Percentiles rank a stretch among this genome's conserved stretches.
These are phyloP conservation scores for Trypoxylon attenuatum DNA, from an alignment of 2,888 invertebrate genomes.

Conservation along the genomic window DNA sequence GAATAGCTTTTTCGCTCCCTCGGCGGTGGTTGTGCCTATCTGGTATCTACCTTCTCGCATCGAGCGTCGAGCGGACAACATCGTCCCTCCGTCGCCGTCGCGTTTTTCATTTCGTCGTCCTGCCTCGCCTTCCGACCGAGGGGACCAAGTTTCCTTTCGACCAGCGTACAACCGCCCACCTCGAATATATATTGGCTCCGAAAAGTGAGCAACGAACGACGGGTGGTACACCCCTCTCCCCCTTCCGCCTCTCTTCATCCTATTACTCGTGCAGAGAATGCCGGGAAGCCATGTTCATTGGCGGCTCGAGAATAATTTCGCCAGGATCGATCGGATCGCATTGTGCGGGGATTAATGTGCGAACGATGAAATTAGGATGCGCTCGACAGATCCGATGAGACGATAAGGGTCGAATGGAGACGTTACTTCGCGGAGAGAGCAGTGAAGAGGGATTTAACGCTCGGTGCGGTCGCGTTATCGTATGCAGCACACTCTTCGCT, in stretches of 20 bases:
- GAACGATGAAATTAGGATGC: background rate
- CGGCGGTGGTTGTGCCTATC: conserved; percentile 10
- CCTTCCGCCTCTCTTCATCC: background rate
- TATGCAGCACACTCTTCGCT: conserved; percentile 28
- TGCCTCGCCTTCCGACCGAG: conserved; percentile 22
- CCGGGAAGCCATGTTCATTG: background rate
- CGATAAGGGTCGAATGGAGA: conserved; percentile 7
- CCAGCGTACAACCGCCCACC: conserved; percentile 1
- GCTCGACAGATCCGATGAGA: background rate
- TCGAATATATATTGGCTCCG: conserved; percentile 22
- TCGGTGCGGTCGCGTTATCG: conserved; percentile 47
- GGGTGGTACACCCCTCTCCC: too few species aligned
- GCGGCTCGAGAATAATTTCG: background rate
- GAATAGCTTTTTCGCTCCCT: conserved; percentile 12
- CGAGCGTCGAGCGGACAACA: conserved; percentile 47
- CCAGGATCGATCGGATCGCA: background rate
- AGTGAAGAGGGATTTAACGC: conserved; percentile 32
- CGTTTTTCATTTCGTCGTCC: conserved; percentile 57
- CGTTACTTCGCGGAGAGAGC: conserved; percentile 22
- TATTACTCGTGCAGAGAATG: background rate
- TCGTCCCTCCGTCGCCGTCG: conserved; percentile 33
- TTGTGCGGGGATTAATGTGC: background rate
- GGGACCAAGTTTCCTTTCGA: conserved; percentile 38
- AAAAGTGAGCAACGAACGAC: conserved; percentile 29
- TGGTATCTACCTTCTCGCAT: conserved; percentile 47